phyloP scores from a whole-genome alignment of 2,113 vertebrate species.

The Pelusios castaneus region DNA sequence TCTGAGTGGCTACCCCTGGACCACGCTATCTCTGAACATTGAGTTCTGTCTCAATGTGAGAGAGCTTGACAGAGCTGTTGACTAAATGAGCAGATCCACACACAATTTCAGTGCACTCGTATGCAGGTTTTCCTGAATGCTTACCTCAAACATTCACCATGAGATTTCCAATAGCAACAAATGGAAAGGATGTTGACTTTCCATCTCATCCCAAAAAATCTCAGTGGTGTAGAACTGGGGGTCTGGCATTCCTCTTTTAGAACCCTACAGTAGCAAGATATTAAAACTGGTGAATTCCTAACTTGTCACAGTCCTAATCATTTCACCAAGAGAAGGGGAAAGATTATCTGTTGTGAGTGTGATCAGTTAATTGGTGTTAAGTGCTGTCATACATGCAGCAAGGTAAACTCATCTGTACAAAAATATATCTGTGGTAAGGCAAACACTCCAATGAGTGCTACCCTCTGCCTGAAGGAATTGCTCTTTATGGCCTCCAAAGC shows the following conservation, averaged over 20 bases:
- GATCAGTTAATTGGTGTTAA: not conserved
- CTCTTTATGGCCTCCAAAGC: not conserved
- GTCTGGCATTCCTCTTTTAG: not conserved
- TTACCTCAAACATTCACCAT: not conserved
- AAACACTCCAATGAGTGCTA: not conserved
- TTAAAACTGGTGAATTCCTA: not conserved
- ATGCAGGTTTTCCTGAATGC: not conserved
- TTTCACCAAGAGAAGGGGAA: not conserved
- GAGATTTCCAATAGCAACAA: too few relatives aligned
- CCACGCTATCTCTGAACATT: not conserved
- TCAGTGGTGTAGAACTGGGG: not conserved
- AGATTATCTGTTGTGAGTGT: not conserved
- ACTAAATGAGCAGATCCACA: not conserved
- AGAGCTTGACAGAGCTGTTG: not conserved
- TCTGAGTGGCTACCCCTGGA: not conserved
- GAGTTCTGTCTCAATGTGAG: not conserved
- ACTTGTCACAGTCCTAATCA: not conserved
- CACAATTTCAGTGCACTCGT: not conserved
- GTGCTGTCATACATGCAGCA: not conserved
- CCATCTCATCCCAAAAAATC: not conserved
- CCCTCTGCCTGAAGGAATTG: not conserved
- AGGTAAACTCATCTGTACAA: not conserved
- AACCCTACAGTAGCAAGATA: not conserved
- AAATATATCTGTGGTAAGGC: not conserved
- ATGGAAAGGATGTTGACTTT: not conserved